Evolutionary conservation across 2,888 invertebrate genomes (phyloP).

Genomic region (Deilephila porcellus): DNA sequence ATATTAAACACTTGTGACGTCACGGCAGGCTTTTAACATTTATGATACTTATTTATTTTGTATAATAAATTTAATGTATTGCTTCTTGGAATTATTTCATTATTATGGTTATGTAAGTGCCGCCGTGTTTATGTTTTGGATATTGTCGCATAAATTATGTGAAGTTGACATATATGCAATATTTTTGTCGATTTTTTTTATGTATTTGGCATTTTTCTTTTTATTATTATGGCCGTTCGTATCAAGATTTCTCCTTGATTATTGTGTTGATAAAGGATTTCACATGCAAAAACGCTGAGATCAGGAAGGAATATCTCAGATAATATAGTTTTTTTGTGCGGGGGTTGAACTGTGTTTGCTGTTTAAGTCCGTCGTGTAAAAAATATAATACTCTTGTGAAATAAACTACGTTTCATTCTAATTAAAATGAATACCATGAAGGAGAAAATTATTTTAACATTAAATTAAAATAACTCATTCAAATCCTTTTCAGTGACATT

Average conservation of each 20-base stretch:
- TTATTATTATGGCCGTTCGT: too few relatives aligned
- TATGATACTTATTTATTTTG: neutral
- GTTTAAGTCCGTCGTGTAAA: too few relatives aligned
- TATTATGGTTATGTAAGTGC: constrained; percentile 5
- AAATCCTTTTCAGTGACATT: neutral
- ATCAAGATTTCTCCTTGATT: too few relatives aligned
- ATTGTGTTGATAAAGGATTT: too few relatives aligned
- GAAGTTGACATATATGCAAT: neutral
- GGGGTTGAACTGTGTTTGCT: too few relatives aligned
- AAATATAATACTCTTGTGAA: too few relatives aligned
- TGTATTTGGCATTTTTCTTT: neutral
- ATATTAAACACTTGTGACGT: constrained; percentile 5
- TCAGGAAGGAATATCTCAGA: too few relatives aligned
- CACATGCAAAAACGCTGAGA: too few relatives aligned
- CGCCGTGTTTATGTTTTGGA: neutral
- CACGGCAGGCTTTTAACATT: constrained; percentile 6
- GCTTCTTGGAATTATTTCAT: neutral
- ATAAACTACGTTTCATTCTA: too few relatives aligned
- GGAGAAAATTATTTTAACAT: too few relatives aligned
- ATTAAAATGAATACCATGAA: too few relatives aligned
- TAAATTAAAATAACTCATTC: neutral
- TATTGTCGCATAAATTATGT: neutral
- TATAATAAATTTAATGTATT: constrained; percentile 5
- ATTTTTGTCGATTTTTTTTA: neutral
- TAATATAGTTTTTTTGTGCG: too few relatives aligned